These are phyloP conservation scores for Hyperoplus immaculatus DNA, from an alignment of 2,797 vertebrate genomes.

Conservation along the genomic window DNA sequence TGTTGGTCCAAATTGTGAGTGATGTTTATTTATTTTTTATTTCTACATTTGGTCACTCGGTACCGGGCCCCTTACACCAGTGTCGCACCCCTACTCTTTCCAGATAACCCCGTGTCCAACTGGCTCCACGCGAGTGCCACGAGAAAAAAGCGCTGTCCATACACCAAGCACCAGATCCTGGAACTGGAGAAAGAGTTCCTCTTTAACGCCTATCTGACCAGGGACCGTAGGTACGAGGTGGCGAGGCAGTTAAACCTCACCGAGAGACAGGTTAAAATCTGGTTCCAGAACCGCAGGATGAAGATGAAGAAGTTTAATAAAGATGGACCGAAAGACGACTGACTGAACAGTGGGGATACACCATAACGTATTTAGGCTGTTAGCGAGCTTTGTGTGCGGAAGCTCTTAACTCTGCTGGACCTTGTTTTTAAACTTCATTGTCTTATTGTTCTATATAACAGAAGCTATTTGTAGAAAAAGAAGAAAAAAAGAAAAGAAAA, in stretches of 20 bases:
- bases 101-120: slow-evolving; percentile 96
- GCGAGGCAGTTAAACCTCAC: slow-evolving; percentile 94
- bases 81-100: slow-evolving; percentile 68
- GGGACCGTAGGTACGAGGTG: slow-evolving; percentile 97
- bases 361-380: slow-evolving; percentile 40
- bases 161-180: slow-evolving; percentile 96
- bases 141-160: slow-evolving; percentile 96
- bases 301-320: slow-evolving; percentile 99
- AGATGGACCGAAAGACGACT: slow-evolving; percentile 90
- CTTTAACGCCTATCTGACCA: slow-evolving; percentile 98
- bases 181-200: slow-evolving; percentile 98
- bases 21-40: slow-evolving; percentile 14
- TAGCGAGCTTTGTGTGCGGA: slow-evolving; percentile 54
- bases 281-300: slow-evolving; percentile 99
- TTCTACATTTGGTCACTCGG: slow-evolving; percentile 42
- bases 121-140: slow-evolving; percentile 97
- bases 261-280: slow-evolving; percentile 98
- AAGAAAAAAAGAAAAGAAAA: slow-evolving; percentile 8
- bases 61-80: slow-evolving; percentile 59
- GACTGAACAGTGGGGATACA: slow-evolving; percentile 38
- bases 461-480: slow-evolving; percentile 52
- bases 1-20: slow-evolving; percentile 22
- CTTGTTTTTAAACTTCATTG: slow-evolving; percentile 73
- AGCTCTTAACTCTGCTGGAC: slow-evolving; percentile 74
- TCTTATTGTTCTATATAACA: slow-evolving; percentile 78